phyloP scores from a whole-genome alignment of 2,113 vertebrate genomes.

The Mastomys natalensis region DNA sequence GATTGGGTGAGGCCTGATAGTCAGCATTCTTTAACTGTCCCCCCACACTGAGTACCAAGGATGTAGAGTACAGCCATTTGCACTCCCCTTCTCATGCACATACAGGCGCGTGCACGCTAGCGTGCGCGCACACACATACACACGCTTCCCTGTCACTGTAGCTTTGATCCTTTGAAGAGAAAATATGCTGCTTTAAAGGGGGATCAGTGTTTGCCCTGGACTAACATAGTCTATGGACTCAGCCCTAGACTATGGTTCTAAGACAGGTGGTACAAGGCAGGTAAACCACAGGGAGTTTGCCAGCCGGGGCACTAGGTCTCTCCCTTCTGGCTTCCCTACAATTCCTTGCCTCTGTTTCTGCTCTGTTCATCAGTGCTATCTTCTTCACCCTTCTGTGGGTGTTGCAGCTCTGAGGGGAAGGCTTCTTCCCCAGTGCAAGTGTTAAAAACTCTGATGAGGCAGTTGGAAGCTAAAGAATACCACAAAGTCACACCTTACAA shows the following conservation, averaged over 20 bases:
- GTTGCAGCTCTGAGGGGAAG: too few relatives aligned
- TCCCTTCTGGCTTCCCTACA: not conserved
- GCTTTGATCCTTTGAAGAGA: not conserved
- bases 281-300: not conserved
- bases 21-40: not conserved
- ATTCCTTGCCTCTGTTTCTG: not conserved
- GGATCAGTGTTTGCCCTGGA: not conserved
- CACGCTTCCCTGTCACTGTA: accelerated
- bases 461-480: too few relatives aligned
- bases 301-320: not conserved
- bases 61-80: not conserved
- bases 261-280: not conserved
- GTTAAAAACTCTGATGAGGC: too few relatives aligned
- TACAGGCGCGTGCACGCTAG: too few relatives aligned
- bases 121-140: too few relatives aligned
- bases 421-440: too few relatives aligned
- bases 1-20: not conserved
- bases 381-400: too few relatives aligned
- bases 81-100: not conserved
- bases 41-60: not conserved
- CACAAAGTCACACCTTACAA: too few relatives aligned
- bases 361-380: not conserved
- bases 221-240: not conserved
- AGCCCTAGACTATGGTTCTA: too few relatives aligned
- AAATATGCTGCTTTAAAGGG: not conserved